Evolutionary conservation across 2,113 vertebrate species (phyloP).

Genomic region (Pedetes capensis): DNA sequence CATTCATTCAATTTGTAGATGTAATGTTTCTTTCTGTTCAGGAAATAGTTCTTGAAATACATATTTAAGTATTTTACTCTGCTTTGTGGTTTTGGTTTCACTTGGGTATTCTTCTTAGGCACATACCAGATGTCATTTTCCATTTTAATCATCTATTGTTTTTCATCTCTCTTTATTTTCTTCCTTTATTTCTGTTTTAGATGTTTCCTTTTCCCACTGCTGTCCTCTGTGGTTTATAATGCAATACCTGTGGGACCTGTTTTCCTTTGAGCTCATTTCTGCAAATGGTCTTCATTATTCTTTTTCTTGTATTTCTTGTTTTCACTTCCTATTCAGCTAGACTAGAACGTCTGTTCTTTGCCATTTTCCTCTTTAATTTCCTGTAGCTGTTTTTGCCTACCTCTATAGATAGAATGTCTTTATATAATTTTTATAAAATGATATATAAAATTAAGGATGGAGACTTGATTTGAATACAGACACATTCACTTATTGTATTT

Average conservation of each 20-base stretch:
- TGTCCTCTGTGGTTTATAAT: neutral
- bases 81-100: neutral
- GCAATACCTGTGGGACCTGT: fast-evolving
- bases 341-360: neutral
- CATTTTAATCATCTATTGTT: neutral
- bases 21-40: neutral
- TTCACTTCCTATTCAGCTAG: neutral
- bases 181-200: neutral
- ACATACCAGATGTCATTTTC: neutral
- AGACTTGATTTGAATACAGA: neutral
- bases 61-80: neutral
- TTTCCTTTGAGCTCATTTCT: neutral
- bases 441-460: neutral
- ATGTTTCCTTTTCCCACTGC: neutral
- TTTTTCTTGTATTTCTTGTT: neutral
- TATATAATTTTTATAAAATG: neutral
- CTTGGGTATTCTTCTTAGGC: neutral
- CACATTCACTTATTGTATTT: neutral
- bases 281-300: neutral
- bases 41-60: neutral
- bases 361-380: neutral
- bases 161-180: neutral
- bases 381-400: neutral
- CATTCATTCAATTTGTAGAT: neutral
- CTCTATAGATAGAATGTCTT: neutral